Evolutionary conservation across 2,113 vertebrate genomes (phyloP).

Genomic region (Riparia riparia): DNA sequence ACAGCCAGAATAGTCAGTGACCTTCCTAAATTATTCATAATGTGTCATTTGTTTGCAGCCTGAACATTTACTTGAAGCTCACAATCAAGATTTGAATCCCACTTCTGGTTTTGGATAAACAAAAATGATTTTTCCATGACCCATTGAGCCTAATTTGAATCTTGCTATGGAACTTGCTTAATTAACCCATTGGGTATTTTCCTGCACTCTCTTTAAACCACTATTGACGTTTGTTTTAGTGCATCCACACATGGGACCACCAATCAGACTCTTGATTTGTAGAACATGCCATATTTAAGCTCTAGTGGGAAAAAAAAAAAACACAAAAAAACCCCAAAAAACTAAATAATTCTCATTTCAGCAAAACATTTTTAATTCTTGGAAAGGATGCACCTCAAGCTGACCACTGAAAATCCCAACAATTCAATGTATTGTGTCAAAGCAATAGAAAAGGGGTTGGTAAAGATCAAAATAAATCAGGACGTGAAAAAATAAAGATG

Average conservation of each 20-base stretch:
- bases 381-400: background rate
- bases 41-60: background rate
- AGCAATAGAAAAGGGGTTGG: background rate
- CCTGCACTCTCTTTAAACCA: constrained; percentile 13
- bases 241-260: background rate
- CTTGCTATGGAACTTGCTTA: background rate
- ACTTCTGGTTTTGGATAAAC: constrained; percentile 15
- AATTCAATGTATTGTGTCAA: background rate
- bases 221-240: constrained; percentile 3
- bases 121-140: constrained; percentile 3
- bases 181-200: constrained; percentile 54
- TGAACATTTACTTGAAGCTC: constrained; percentile 7
- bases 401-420: background rate
- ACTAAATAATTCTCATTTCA: background rate
- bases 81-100: background rate
- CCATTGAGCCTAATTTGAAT: constrained; percentile 10
- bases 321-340: too few relatives aligned
- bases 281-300: background rate
- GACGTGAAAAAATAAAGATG: background rate
- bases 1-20: background rate
- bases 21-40: constrained; percentile 57
- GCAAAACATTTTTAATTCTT: background rate
- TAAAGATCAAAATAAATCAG: background rate
- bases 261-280: background rate
- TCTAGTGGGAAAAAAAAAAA: background rate